These are phyloP conservation scores for Drosophila atripex DNA, from an alignment of 2,888 invertebrate species.

Conservation along the genomic window DNA sequence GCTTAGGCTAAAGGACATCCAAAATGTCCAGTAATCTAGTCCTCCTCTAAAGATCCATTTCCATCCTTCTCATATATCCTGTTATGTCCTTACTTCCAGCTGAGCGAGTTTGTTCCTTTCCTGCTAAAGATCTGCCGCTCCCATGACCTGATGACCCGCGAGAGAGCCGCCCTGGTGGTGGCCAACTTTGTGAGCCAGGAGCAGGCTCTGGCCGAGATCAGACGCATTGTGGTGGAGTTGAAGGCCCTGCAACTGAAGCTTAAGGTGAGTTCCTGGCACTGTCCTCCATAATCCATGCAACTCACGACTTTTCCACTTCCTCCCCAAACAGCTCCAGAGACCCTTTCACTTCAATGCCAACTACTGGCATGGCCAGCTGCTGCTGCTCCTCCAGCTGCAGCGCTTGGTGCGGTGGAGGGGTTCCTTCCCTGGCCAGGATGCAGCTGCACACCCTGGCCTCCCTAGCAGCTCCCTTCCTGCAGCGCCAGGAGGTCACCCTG, in stretches of 20 bases:
- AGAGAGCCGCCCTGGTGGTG: slow-evolving; percentile 88
- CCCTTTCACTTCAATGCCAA: slow-evolving; percentile 42
- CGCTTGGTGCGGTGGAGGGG: slow-evolving; percentile 24
- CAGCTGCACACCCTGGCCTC: slow-evolving; percentile 24
- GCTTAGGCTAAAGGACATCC: too few species aligned
- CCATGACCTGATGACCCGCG: slow-evolving; percentile 70
- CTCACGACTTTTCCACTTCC: too few species aligned
- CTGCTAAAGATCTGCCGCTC: slow-evolving; percentile 47
- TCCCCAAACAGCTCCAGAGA: accelerated
- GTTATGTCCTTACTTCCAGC: slow-evolving; percentile 23
- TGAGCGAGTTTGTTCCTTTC: slow-evolving; percentile 50
- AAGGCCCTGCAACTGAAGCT: background rate
- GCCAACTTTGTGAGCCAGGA: slow-evolving; percentile 40
- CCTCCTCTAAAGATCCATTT: too few species aligned
- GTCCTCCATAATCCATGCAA: too few species aligned
- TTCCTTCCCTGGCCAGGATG: background rate
- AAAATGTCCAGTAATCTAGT: too few species aligned
- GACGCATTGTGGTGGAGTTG: slow-evolving; percentile 7
- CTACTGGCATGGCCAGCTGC: slow-evolving; percentile 72
- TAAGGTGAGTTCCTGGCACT: background rate
- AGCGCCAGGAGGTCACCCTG: background rate
- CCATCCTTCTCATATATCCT: background rate
- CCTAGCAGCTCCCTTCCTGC: background rate
- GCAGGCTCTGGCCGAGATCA: slow-evolving; percentile 16
- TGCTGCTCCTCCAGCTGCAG: slow-evolving; percentile 54